Evolutionary conservation across 1,140 invertebrate species (phyloP), one percentile per base, ranked within the genome.

Genomic region (Nasonia giraulti): DNA sequence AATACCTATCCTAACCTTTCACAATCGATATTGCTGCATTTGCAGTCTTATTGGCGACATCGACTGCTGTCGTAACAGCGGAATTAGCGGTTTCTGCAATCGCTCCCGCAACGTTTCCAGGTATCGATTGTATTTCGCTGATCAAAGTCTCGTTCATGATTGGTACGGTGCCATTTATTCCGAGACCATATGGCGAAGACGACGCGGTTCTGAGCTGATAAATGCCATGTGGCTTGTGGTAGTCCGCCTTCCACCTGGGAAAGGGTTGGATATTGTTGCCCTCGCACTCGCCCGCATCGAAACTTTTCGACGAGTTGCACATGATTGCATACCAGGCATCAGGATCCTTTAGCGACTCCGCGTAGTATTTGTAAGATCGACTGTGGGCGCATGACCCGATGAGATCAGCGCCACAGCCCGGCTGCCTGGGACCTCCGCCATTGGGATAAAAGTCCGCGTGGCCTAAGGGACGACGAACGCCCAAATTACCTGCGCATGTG

Each of bases 401-500:
- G 12, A 69, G 37, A 0, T 37, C 11, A 5, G 14, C 23, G 0
- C n/a, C 0, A 37, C 82, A 83, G n/a, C 79, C 79, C 12, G 77
- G 74, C 76, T 86, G 84, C 27, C 17, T 27, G 5, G 82, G 69
- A 71, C 81, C 79, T 37, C 73, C 82, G 44, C 82, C 84, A 68
- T 86, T 84, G 31, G 76, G 82, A 76, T 84, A 85, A 27, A 47
- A 81, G 12, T 85, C 79, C 4, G 37, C 55, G 20, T 85, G 71
- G 11, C 84, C 84, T 3, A 55, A 20, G 0, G 79, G 3, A 10
- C 8, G 11, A 2, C 14, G 3, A 12, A 85, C 0, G 7, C 79
- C 84, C 1, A 55, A 14, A 0, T n/a, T 1, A 23, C 66, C 80
- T 2, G 8, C 33, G 14, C 37, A 40, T 12, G 84, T 85, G 10